These are phyloP conservation scores for Staurois parvus DNA, from an alignment of 2,797 vertebrate species.

Conservation along the genomic window DNA sequence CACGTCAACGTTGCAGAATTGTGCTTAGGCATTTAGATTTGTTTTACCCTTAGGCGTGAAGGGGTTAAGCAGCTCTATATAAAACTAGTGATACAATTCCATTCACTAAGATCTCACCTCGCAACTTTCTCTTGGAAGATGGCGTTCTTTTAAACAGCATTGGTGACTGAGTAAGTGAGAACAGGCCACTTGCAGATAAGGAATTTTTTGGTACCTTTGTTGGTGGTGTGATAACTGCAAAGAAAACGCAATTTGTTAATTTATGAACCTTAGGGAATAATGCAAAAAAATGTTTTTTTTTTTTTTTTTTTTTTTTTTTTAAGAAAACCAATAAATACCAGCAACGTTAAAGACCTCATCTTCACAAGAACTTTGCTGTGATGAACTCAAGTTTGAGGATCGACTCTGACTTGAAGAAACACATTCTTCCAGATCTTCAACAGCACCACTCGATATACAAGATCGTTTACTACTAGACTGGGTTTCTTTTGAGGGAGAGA, in stretches of 20 bases:
- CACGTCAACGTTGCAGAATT: too few species aligned
- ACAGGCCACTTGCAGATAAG: constrained; percentile 85
- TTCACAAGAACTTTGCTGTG: constrained; percentile 55
- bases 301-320: too few species aligned
- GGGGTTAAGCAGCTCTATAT: too few species aligned
- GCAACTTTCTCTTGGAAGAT: constrained; percentile 60
- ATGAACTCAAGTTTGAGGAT: not conserved
- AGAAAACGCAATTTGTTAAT: not conserved
- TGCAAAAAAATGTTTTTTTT: too few species aligned
- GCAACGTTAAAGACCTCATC: constrained; percentile 68
- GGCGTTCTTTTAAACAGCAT: constrained; percentile 81
- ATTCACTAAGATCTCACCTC: not conserved
- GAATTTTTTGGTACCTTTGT: constrained; percentile 71
- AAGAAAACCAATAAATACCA: constrained; percentile 65
- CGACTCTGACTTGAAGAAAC: constrained; percentile 39
- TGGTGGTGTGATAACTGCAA: constrained; percentile 73
- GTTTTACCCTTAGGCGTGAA: too few species aligned
- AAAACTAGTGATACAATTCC: too few species aligned
- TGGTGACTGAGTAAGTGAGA: constrained; percentile 90
- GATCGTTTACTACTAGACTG: constrained; percentile 64
- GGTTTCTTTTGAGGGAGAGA: constrained; percentile 64
- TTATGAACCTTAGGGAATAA: not conserved
- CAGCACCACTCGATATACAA: constrained; percentile 5
- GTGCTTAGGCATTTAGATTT: too few species aligned
- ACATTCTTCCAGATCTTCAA: constrained; percentile 14